Conservation (phyloP, 2,113 vertebrate genomes). For the Anoura caudifer region DNA sequence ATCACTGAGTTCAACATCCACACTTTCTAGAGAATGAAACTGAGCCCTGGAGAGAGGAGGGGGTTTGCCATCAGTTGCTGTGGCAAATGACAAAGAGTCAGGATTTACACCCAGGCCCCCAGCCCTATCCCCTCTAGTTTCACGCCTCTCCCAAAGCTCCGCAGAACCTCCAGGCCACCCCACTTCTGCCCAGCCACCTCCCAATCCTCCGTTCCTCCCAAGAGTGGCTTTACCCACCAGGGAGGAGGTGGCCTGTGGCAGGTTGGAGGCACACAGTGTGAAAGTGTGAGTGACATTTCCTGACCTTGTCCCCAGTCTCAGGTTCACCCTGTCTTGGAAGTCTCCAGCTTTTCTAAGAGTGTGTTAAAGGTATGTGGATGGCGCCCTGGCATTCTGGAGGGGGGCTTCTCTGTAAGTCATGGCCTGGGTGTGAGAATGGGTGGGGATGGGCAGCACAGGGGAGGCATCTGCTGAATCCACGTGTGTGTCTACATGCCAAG, state of each 20-base stretch:
- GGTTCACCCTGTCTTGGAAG: slow-evolving; percentile 51
- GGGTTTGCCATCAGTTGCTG: not conserved
- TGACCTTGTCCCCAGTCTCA: slow-evolving; percentile 70
- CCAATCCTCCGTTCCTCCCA: not conserved
- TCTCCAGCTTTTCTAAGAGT: not conserved
- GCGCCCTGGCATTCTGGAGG: not conserved
- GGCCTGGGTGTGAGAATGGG: slow-evolving; percentile 2
- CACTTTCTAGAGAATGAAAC: slow-evolving; percentile 29
- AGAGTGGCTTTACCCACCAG: not conserved
- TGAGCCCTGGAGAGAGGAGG: not conserved
- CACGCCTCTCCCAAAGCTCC: not conserved
- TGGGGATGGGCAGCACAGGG: not conserved
- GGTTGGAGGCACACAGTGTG: not conserved
- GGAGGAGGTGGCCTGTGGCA: not conserved
- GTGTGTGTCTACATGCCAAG: slow-evolving; percentile 41
- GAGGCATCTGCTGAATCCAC: slow-evolving; percentile 40
- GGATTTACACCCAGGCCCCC: not conserved
- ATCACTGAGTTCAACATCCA: slow-evolving; percentile 11
- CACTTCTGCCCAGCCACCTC: not conserved
- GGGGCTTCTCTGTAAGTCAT: not conserved
- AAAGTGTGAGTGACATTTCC: slow-evolving; percentile 55
- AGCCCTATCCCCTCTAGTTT: not conserved
- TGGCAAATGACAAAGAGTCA: not conserved
- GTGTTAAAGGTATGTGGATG: not conserved
- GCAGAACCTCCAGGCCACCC: not conserved